These are phyloP conservation scores for Cynodonichthys magdalenae DNA, from an alignment of 2,797 vertebrate species.

Conservation along the genomic window DNA sequence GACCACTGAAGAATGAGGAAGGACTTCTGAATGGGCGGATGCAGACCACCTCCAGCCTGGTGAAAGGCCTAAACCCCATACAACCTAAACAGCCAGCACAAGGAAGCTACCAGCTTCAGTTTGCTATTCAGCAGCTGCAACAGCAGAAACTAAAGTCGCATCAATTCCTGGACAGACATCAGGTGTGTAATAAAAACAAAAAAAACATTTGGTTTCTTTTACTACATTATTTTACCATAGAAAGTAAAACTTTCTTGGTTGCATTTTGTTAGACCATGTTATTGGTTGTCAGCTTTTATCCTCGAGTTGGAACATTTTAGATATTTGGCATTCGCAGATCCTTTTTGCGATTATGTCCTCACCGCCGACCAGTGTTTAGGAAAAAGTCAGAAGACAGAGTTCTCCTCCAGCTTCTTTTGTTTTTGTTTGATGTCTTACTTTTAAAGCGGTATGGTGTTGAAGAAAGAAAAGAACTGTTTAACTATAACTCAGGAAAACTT, in stretches of 20 bases:
- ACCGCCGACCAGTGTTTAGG: slow-evolving; percentile 8
- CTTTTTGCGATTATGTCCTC: slow-evolving; percentile 16
- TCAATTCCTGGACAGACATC: slow-evolving; percentile 83
- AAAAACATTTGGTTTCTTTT: neutral
- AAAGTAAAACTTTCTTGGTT: neutral
- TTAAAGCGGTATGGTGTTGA: slow-evolving; percentile 30
- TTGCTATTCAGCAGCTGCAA: slow-evolving; percentile 89
- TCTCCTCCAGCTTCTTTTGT: slow-evolving; percentile 21
- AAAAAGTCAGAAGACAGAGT: neutral
- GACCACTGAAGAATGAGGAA: slow-evolving; percentile 68
- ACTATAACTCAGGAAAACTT: slow-evolving; percentile 52
- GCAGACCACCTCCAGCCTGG: slow-evolving; percentile 70
- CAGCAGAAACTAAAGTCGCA: slow-evolving; percentile 87
- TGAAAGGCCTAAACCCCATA: slow-evolving; percentile 67
- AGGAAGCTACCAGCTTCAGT: slow-evolving; percentile 87
- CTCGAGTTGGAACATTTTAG: slow-evolving; percentile 18
- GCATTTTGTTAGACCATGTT: neutral
- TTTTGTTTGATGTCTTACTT: slow-evolving; percentile 39
- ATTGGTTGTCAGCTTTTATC: slow-evolving; percentile 13
- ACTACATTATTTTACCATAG: neutral
- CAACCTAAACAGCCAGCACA: slow-evolving; percentile 71
- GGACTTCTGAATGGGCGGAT: slow-evolving; percentile 74
- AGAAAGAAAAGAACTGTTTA: slow-evolving; percentile 39
- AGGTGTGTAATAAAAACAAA: slow-evolving; percentile 74
- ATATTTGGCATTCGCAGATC: slow-evolving; percentile 17